phyloP scores from a whole-genome alignment of 2,888 invertebrate species.

The Synergus umbraculus region DNA sequence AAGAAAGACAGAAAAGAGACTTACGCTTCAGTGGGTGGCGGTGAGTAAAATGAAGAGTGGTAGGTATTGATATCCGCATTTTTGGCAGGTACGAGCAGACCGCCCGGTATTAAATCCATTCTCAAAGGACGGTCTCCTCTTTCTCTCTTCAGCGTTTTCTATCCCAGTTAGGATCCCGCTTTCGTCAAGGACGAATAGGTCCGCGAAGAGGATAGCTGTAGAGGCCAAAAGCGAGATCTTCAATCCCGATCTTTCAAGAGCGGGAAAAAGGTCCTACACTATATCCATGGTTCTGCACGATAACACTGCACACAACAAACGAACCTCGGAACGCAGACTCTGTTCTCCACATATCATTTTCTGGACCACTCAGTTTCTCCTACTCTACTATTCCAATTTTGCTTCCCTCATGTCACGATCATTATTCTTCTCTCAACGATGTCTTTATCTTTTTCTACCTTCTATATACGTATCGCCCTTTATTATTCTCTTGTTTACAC shows the following conservation, averaged over 20 bases:
- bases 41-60: conserved; percentile 75
- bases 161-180: conserved; percentile 38
- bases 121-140: conserved; percentile 48
- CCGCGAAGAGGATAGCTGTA: conserved; percentile 1
- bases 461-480: background rate
- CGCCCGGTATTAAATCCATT: conserved; percentile 70
- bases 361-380: background rate
- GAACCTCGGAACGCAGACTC: conserved; percentile 22
- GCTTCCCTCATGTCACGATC: background rate
- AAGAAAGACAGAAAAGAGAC: conserved; percentile 54
- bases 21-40: conserved; percentile 76
- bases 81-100: conserved; percentile 69
- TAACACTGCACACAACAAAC: conserved; percentile 54
- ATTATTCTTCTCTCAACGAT: background rate
- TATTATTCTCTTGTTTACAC: background rate
- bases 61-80: conserved; percentile 70
- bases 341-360: conserved; percentile 12
- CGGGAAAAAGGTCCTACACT: conserved; percentile 45
- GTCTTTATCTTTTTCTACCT: background rate
- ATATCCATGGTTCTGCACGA: conserved; percentile 55
- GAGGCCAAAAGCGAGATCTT: conserved; percentile 21
- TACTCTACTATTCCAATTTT: background rate
- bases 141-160: conserved; percentile 41
- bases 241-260: conserved; percentile 3
- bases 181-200: conserved; percentile 27